phyloP scores from a whole-genome alignment of 2,113 vertebrate genomes.

The Atractosteus spatula region DNA sequence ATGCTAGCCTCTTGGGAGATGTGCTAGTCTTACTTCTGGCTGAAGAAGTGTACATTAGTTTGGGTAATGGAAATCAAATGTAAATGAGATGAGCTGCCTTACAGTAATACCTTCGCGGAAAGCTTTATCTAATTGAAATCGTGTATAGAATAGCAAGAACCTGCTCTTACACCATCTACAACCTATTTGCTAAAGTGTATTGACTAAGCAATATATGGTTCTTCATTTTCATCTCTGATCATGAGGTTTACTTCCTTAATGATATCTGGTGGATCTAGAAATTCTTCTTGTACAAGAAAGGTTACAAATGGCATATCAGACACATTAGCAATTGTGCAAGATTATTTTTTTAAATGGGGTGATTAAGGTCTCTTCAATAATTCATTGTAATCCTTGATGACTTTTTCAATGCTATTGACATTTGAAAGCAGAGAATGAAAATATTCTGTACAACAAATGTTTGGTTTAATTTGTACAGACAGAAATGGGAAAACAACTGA shows the following conservation, averaged over 20 bases:
- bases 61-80: background rate
- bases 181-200: constrained; percentile 2
- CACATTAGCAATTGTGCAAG: background rate
- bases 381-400: constrained; percentile 1
- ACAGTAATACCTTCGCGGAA: background rate
- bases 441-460: too few species aligned
- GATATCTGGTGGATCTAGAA: background rate
- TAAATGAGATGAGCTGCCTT: background rate
- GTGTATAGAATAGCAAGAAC: background rate
- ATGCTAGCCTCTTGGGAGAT: background rate
- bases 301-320: background rate
- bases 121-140: background rate
- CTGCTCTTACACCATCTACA: background rate
- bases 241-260: constrained; percentile 12
- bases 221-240: constrained; percentile 2
- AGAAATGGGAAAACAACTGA: too few species aligned
- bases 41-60: background rate
- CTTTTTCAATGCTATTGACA: background rate
- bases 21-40: background rate
- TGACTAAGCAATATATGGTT: constrained; percentile 5
- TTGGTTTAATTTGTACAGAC: too few species aligned
- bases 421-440: too few species aligned
- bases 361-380: background rate
- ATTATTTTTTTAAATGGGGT: background rate
- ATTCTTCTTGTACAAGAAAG: background rate